A percentile compares a stretch with the other conserved stretches of the same genome.
phyloP scores from a whole-genome alignment of 2,888 invertebrate genomes.

The Noctua comes region DNA sequence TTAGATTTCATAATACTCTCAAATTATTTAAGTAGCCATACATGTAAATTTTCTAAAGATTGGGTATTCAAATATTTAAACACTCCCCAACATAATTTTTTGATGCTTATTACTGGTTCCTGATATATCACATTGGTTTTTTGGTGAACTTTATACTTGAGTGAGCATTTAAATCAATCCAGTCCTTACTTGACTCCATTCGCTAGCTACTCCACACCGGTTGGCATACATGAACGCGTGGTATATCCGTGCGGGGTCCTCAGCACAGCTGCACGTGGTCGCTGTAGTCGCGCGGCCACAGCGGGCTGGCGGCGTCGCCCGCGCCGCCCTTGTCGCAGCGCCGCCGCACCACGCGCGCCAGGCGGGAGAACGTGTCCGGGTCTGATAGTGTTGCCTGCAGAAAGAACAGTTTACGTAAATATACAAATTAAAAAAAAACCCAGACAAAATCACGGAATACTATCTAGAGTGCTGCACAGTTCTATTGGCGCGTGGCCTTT shows the following conservation, averaged over 20 bases:
- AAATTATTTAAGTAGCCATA: not conserved
- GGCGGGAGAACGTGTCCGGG: constrained; percentile 75
- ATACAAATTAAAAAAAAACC: not conserved
- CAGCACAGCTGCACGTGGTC: constrained; percentile 64
- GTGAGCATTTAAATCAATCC: constrained; percentile 2
- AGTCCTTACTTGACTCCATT: not conserved
- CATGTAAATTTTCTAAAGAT: not conserved
- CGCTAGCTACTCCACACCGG: not conserved
- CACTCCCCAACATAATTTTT: not conserved
- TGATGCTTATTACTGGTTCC: not conserved
- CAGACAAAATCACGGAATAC: not conserved
- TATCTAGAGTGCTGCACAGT: not conserved
- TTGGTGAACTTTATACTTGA: not conserved
- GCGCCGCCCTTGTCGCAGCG: constrained; percentile 74
- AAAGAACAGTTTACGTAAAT: not conserved
- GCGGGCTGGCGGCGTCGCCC: constrained; percentile 76
- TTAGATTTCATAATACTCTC: not conserved
- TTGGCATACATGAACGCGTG: constrained; percentile 4
- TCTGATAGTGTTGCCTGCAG: constrained; percentile 84
- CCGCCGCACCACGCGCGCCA: constrained; percentile 73
- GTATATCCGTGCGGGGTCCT: rapidly evolving
- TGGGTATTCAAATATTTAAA: constrained; percentile 5
- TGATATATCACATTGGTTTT: not conserved
- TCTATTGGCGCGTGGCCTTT: not conserved
- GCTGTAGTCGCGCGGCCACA: constrained; percentile 71